Evolutionary conservation across 2,113 vertebrate genomes (phyloP), one percentile per base, ranked within the genome.

Genomic region (Pollimyrus isidori): DNA sequence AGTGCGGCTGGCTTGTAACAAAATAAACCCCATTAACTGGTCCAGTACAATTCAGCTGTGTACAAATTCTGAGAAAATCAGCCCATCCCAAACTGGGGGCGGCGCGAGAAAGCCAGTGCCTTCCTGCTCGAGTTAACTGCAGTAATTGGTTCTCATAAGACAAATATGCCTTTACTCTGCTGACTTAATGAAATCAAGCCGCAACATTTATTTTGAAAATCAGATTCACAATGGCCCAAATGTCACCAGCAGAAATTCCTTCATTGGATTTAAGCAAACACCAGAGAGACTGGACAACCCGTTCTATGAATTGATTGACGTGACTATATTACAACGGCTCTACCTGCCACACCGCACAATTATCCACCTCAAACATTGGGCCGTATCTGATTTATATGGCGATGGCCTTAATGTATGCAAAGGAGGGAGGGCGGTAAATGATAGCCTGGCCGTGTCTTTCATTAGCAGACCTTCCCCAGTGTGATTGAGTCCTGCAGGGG

Each of bases 71-170:
- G 96, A 96, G 95, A 96, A 90, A 92, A 92, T 94, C 95, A 94
- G 95, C 95, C 95, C 93, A 93, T 94, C 95, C 94, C 95, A 95
- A 94, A 96, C 35, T 48, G 23, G 95, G 96, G 95, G 94, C 95
- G 95, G 49, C 45, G 35, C 21, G 65, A 96, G 95, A 95, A 95
- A 93, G 92, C 94, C 96, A 97, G 95, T 96, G 95, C 95, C 95
- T 95, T 96, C 96, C 95, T 96, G 95, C 94, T 94, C 95, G 94
- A 96, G 96, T 97, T 96, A 96, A 94, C 96, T 94, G 95, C 96
- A 96, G 96, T 97, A 97, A 97, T 97, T 97, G 96, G 96, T 97
- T 97, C 97, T 95, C 95, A 96, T 95, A 97, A 97, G 95, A 93
- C 95, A 97, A 97, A 97, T 97, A 97, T 97, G 96, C 96, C 97